Conservation (phyloP, 1,140 invertebrate genomes). For the Cardiocondyla obscurior region DNA sequence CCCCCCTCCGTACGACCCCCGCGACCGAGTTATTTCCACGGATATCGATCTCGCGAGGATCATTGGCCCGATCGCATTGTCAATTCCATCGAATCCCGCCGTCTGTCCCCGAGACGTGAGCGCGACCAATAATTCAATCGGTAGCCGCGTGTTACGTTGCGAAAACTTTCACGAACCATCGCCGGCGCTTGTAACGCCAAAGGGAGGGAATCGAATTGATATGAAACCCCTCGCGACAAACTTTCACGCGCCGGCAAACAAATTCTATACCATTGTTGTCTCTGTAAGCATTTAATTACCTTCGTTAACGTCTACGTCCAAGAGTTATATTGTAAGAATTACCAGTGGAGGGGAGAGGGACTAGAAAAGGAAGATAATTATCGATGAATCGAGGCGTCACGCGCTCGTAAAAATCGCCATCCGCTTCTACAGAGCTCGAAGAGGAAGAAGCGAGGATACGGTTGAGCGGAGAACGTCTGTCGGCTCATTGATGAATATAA, state of each 20-base stretch:
- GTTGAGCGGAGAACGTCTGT: not conserved
- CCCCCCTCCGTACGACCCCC: not conserved
- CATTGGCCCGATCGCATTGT: not conserved
- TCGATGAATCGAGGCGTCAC: not conserved
- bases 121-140: slow-evolving; percentile 14
- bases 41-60: not conserved
- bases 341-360: too few relatives aligned
- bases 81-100: not conserved
- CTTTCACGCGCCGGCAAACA: not conserved
- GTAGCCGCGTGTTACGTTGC: not conserved
- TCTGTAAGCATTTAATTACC: slow-evolving; percentile 5
- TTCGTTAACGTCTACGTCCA: not conserved
- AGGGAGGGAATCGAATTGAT: not conserved
- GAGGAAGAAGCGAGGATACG: too few relatives aligned
- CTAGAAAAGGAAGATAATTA: not conserved
- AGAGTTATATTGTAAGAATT: not conserved
- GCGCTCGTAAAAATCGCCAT: slow-evolving; percentile 23
- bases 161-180: not conserved
- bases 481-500: not conserved
- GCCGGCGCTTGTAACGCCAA: not conserved
- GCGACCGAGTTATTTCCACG: not conserved
- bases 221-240: not conserved
- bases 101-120: not conserved
- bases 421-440: not conserved
- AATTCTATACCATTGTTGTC: not conserved